Base-by-base conservation (phyloP, 2,113 vertebrate genomes). In the Furnarius figulus region DNA sequence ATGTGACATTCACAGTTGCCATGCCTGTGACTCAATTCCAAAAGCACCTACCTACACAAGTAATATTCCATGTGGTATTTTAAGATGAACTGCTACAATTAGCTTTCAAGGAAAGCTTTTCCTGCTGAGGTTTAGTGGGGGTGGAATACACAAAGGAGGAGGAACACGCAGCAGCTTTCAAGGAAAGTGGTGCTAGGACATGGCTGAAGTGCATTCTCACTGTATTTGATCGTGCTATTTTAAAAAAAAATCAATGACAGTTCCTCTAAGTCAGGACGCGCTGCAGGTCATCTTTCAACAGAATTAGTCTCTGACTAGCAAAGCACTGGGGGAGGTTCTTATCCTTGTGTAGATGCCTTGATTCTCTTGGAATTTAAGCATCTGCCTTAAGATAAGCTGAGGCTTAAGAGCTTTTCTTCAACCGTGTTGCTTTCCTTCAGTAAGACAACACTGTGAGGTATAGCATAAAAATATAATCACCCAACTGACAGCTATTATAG, bases 191-290 rank as follows among this genome's bases (percentile, higher is more conserved):
- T 56, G 71, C 49, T 87, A 53, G 85, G 49, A 39, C 28, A 5
- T 2, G 11, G 73, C 80, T 72, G 88, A 68, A 65, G 80, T 76
- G 53, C 68, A 7, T 82, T 65, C 61, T 67, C 75, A 49, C 31
- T 28, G 10, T 53, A 20, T 74, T 90, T 74, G 52, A 78, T 78
- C 30, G 1, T 40, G 80, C 86, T 95, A 62, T 91, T 95, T 96
- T 79, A 19, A 79, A 94, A 90, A 94, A 90, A 88, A 93, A 95
- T 89, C 82, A 87, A 61, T 93, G 81, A 30, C 65, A 85, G 27
- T 66, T 93, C 33, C n/a, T 94, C 40, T 75, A 85, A 87, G 58
- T 9, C 67, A 21, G 73, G 44, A 15, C 88, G 46, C 80, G 84
- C 71, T 6, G 2, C 78, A 87, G 65, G 84, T 90, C 75, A 56